Conservation (phyloP, 2,888 invertebrate genomes). For the Tenthredo amoena region DNA sequence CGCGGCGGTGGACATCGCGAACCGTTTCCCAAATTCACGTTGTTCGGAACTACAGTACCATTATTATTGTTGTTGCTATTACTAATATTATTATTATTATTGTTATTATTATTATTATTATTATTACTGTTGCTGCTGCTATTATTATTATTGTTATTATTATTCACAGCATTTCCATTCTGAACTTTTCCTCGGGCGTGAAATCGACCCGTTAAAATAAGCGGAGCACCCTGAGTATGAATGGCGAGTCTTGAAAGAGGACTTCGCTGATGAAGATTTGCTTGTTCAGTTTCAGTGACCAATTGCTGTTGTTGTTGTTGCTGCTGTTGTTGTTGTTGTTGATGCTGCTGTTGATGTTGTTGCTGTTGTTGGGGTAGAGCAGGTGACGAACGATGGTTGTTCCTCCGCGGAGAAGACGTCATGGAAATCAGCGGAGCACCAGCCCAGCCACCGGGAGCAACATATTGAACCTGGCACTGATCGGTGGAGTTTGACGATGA, state of each 20-base stretch:
- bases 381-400: conserved; percentile 70
- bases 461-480: conserved; percentile 64
- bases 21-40: conserved; percentile 52
- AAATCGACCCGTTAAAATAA: conserved; percentile 86
- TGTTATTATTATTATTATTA: conserved; percentile 56
- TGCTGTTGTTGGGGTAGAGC: conserved; percentile 63
- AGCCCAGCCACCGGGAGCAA: conserved; percentile 84
- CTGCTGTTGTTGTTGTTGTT: conserved; percentile 59
- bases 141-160: conserved; percentile 56
- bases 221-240: conserved; percentile 92
- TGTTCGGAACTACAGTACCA: conserved; percentile 61
- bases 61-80: conserved; percentile 74
- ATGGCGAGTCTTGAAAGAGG: conserved; percentile 88
- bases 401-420: conserved; percentile 82
- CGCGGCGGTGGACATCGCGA: conserved; percentile 60
- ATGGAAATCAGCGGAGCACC: conserved; percentile 91
- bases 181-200: conserved; percentile 79
- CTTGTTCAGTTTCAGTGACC: conserved; percentile 52
- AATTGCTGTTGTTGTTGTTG: conserved; percentile 57
- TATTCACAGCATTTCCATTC: conserved; percentile 61
- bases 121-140: conserved; percentile 65
- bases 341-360: conserved; percentile 57
- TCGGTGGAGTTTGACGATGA: conserved; percentile 60
- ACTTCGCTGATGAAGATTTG: conserved; percentile 72
- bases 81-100: conserved; percentile 72